Evolutionary conservation across 2,888 invertebrate genomes (phyloP), one percentile per base, ranked within the genome.

Genomic region (Oscheius onirici): DNA sequence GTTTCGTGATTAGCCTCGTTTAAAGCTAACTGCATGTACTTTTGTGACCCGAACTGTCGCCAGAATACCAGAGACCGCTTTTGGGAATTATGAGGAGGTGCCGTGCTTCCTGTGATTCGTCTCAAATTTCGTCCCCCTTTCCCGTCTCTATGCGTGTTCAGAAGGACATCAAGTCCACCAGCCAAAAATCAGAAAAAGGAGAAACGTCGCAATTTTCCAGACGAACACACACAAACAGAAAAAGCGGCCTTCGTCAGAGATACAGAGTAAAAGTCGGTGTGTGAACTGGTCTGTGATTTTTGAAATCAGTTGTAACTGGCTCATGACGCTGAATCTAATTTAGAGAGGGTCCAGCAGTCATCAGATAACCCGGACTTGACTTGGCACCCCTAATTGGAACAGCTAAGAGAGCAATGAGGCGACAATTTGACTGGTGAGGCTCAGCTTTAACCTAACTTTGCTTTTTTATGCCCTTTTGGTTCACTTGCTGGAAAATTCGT

Each of bases 321-420:
- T 24, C n/a, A 22, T 24, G 52, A 52, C 52, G 52, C 26, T 20
- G 20, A 58, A 58, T 58, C 41, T 58, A 40, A 58, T 58, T 58
- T 58, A 22, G 58, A 34, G 34, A 8, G 34, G n/a, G n/a, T n/a
- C 10, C 34, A 34, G 8, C 55, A 28, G 55, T 55, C 41, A 58
- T 58, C 58, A 58, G 58, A 58, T 58, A 58, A 58, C 43, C 20
- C 58, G 58, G 58, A 58, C 22, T 41, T n/a, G 40, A 41, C n/a
- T 34, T 34, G 34, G 8, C n/a, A n/a, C n/a, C 46, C 13, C n/a
- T 57, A 57, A 57, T 57, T 57, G 57, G 28, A 57, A 34, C 34
- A 34, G 34, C 34, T 34, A 34, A 34, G 34, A 34, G n/a, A 34
- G 34, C 34, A 34, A 34, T 34, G 34, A 34, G 34, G 34, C 34